These are phyloP conservation scores for Ernsta delagoae DNA, from an alignment of 2,888 invertebrate species.

Conservation along the genomic window DNA sequence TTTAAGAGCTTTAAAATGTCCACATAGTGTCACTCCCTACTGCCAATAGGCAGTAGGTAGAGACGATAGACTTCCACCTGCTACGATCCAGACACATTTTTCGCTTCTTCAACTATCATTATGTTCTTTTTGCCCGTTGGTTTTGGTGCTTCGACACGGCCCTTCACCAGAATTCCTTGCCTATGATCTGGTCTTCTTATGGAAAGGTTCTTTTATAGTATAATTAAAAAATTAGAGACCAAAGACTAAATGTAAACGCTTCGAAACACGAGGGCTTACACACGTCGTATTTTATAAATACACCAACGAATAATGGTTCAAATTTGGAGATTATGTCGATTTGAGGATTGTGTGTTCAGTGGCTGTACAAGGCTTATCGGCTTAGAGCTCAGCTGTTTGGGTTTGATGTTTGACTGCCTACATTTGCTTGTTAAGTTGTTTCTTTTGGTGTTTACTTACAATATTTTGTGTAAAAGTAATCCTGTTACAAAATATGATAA, in stretches of 20 bases:
- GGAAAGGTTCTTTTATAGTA: too few species aligned
- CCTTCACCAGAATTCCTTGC: too few species aligned
- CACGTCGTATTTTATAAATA: not conserved
- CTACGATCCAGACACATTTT: too few species aligned
- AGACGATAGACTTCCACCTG: too few species aligned
- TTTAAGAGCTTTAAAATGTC: too few species aligned
- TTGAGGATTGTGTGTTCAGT: conserved; percentile 16
- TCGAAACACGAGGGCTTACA: not conserved
- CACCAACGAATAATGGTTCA: not conserved
- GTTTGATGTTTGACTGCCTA: conserved; percentile 11
- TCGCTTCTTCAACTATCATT: too few species aligned
- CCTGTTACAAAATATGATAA: not conserved
- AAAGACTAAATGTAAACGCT: not conserved
- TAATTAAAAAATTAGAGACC: too few species aligned
- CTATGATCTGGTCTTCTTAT: too few species aligned
- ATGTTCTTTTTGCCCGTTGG: too few species aligned
- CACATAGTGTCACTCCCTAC: too few species aligned
- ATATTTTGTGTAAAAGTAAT: not conserved
- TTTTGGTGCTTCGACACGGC: too few species aligned
- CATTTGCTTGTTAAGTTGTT: not conserved
- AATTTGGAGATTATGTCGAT: conserved; percentile 23
- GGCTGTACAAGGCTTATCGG: conserved; percentile 23
- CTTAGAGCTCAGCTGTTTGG: conserved; percentile 16
- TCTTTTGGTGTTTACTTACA: not conserved
- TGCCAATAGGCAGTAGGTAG: too few species aligned